Evolutionary conservation across 1,140 invertebrate genomes (phyloP), one percentile per base, ranked within the genome.

Genomic region (Stenopsyche tienmushanensis): DNA sequence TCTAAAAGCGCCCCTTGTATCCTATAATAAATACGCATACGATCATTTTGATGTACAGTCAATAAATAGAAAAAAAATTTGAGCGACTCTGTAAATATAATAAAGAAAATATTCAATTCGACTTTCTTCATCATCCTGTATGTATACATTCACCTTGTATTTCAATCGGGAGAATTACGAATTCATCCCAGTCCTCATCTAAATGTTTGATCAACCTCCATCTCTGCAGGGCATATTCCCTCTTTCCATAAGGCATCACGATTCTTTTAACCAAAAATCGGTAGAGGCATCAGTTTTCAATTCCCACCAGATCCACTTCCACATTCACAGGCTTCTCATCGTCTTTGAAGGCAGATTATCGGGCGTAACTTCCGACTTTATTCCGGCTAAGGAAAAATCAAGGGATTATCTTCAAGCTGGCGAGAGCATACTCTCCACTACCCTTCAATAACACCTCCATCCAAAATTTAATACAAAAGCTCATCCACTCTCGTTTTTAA

Each of bases 341-440:
- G 52, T 15, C 23, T 21, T 42, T 57, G 34, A 57, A 42, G 34
- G 39, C 39, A 57, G 54, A 57, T 57, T 57, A 57, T 54, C 52
- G 26, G 25, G 29, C 39, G 52, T 57, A 42, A 42, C 54, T 57
- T 41, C 29, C 54, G 54, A 57, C 24, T n/a, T 39, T 57, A 57
- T 39, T 41, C 39, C 24, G 54, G 54, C 29, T 54, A 54, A 57
- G 21, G 39, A 34, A 34, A 34, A 34, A 34, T 34, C 29, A 34
- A 34, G 5, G 29, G 29, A 34, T 34, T 34, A 34, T 34, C 29
- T 13, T 5, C 29, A 13, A 13, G 5, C 29, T 34, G 5, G 29
- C 29, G n/a, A n/a, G n/a, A n/a, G n/a, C n/a, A n/a, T n/a, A n/a
- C n/a, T n/a, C n/a, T n/a, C n/a, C n/a, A n/a, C n/a, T n/a, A n/a